Conservation (phyloP, 2,888 invertebrate genomes). For the Acrobasis consociella region DNA sequence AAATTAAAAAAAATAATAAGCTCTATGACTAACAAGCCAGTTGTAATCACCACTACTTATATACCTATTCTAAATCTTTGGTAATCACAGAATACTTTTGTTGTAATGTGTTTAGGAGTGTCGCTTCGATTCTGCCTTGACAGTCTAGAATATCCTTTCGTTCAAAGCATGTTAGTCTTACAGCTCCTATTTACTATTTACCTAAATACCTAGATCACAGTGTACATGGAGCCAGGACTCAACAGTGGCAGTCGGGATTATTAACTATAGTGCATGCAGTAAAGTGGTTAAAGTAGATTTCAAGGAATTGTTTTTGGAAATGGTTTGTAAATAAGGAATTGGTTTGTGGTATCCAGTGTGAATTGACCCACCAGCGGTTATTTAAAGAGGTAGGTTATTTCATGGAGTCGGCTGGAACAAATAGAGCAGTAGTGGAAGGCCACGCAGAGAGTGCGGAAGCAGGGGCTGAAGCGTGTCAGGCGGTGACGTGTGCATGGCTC, state of each 20-base stretch:
- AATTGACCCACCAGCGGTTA: no score
- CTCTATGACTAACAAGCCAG: no score
- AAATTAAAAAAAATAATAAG: no score
- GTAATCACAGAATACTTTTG: no score
- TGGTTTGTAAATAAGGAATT: no score
- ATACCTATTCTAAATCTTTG: no score
- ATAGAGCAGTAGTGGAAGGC: not conserved
- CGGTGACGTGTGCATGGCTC: not conserved
- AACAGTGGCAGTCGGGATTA: not conserved
- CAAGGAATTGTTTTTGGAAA: no score
- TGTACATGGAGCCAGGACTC: not conserved
- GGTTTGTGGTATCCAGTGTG: no score
- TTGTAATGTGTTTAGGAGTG: not conserved
- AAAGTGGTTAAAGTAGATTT: no score
- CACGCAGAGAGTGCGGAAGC: not conserved
- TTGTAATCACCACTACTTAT: no score
- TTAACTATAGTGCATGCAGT: no score
- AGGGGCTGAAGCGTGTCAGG: not conserved
- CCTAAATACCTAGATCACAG: not conserved
- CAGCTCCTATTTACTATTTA: not conserved
- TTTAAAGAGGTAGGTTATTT: not conserved
- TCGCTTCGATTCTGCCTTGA: not conserved
- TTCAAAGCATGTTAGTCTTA: not conserved
- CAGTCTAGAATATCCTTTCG: no score
- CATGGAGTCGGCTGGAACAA: not conserved